These are phyloP conservation scores for Epinotia brunnichana DNA, from an alignment of 2,888 invertebrate species.

Conservation along the genomic window DNA sequence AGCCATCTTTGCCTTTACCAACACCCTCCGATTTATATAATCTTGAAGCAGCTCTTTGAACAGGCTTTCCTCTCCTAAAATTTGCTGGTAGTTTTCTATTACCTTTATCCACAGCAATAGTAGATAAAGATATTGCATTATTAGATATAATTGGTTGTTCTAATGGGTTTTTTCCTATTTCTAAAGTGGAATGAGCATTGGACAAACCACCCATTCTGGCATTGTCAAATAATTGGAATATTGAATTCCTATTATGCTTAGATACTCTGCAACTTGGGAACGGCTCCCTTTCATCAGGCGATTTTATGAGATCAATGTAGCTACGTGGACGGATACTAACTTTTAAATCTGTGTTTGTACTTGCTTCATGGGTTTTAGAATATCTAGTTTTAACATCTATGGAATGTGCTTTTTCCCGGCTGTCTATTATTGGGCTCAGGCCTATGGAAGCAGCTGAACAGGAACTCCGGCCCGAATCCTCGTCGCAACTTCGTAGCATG, in stretches of 20 bases:
- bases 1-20: slow-evolving; percentile 75
- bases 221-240: slow-evolving; percentile 71
- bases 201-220: slow-evolving; percentile 72
- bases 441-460: slow-evolving; percentile 77
- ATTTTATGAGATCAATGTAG: slow-evolving; percentile 66
- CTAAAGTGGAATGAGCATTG: slow-evolving; percentile 76
- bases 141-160: slow-evolving; percentile 64
- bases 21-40: slow-evolving; percentile 85
- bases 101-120: slow-evolving; percentile 55
- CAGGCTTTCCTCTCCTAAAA: slow-evolving; percentile 85
- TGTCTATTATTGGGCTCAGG: slow-evolving; percentile 68
- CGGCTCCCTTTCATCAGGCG: slow-evolving; percentile 81
- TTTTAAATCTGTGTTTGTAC: slow-evolving; percentile 81
- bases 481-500: slow-evolving; percentile 75
- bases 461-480: slow-evolving; percentile 79
- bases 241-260: slow-evolving; percentile 65
- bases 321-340: slow-evolving; percentile 73
- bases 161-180: slow-evolving; percentile 77
- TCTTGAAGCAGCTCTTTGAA: slow-evolving; percentile 88
- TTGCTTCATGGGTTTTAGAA: slow-evolving; percentile 70
- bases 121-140: slow-evolving; percentile 69
- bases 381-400: slow-evolving; percentile 53
- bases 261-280: slow-evolving; percentile 72
- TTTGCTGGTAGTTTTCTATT: slow-evolving; percentile 56
- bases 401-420: slow-evolving; percentile 52